Evolutionary conservation across 2,797 vertebrate species (phyloP).

Genomic region (Odontamblyopus lacepedii): DNA sequence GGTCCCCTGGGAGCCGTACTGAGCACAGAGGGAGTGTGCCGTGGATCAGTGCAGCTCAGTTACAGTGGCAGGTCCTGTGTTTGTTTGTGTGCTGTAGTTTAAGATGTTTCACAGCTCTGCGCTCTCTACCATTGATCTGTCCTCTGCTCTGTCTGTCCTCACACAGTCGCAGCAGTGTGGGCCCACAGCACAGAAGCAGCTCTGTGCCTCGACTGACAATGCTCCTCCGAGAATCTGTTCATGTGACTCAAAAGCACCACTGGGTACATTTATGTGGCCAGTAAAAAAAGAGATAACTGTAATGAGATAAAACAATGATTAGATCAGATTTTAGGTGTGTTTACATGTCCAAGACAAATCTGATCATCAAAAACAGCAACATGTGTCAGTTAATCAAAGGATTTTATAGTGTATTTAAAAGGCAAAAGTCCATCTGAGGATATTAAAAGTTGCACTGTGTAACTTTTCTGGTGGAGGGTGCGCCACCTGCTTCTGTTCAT

Average conservation of each 20-base stretch:
- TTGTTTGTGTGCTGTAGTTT: conserved; percentile 27
- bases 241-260: not conserved
- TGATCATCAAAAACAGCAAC: too few relatives aligned
- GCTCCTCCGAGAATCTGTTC: conserved; percentile 9
- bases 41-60: not conserved
- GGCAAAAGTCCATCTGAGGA: too few relatives aligned
- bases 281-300: too few relatives aligned
- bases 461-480: too few relatives aligned
- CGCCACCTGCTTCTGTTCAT: too few relatives aligned
- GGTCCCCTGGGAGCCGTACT: not conserved
- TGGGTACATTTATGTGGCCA: too few relatives aligned
- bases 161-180: conserved; percentile 39
- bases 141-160: conserved; percentile 44
- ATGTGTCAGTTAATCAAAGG: too few relatives aligned
- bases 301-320: too few relatives aligned
- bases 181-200: conserved; percentile 40
- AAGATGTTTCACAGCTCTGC: conserved; percentile 23
- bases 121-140: conserved; percentile 36
- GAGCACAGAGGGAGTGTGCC: not conserved
- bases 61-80: conserved; percentile 15
- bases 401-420: too few relatives aligned
- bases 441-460: too few relatives aligned
- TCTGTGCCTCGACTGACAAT: conserved; percentile 60
- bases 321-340: too few relatives aligned
- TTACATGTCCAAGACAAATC: too few relatives aligned